A percentile compares a stretch with the other conserved stretches of the same genome.
Evolutionary conservation across 2,888 invertebrate genomes (phyloP).

Genomic region (Tetanocera ferruginea): DNA sequence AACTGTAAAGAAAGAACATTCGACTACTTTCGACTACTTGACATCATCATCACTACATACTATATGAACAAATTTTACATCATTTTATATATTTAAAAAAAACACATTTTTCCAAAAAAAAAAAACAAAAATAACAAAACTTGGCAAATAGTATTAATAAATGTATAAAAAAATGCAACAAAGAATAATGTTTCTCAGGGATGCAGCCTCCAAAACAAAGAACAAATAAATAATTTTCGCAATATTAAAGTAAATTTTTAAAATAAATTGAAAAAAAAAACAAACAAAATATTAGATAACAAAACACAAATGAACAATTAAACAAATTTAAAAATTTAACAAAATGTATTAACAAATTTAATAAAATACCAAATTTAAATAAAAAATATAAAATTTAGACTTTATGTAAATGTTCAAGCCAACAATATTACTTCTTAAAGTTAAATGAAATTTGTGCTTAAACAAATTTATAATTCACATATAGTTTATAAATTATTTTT

Average conservation of each 20-base stretch:
- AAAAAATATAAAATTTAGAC: conserved; percentile 21
- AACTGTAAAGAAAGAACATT: no score
- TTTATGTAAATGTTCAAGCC: background rate
- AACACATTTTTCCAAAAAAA: conserved; percentile 3
- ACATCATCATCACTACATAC: background rate
- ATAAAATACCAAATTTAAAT: conserved; percentile 6
- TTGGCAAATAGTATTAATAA: conserved; percentile 51
- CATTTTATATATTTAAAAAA: background rate
- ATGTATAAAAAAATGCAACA: conserved; percentile 57
- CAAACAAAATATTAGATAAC: conserved; percentile 57
- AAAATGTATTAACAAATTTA: conserved; percentile 41
- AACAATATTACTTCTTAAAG: background rate
- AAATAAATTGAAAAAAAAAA: conserved; percentile 27
- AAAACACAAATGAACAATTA: conserved; percentile 50
- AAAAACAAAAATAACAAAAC: conserved; percentile 7
- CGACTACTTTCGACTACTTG: no score
- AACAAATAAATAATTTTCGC: conserved; percentile 52
- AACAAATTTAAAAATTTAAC: conserved; percentile 38
- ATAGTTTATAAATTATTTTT: background rate
- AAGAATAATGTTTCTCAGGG: conserved; percentile 68
- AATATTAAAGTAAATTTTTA: conserved; percentile 48
- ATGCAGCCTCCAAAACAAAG: conserved; percentile 68
- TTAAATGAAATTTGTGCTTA: background rate
- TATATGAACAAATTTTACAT: background rate
- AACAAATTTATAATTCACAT: background rate